phyloP scores from a whole-genome alignment of 2,888 invertebrate species.

The Drosophila multiciliata region DNA sequence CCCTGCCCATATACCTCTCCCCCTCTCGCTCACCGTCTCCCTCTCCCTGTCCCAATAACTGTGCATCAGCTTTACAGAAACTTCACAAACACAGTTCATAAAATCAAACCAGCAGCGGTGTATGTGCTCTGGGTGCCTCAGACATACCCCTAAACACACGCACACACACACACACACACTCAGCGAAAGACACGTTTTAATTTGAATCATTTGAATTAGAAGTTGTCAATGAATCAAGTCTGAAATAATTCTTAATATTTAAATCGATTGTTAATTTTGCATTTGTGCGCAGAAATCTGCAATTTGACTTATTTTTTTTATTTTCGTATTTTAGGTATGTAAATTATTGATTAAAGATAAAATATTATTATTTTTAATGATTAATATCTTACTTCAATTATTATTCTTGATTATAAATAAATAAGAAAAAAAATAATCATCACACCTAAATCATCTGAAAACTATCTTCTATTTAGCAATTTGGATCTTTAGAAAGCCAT shows the following conservation, averaged over 20 bases:
- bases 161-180: constrained; percentile 5
- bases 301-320: not conserved
- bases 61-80: constrained; percentile 52
- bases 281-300: not conserved
- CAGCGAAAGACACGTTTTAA: not conserved
- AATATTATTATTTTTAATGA: not conserved
- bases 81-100: constrained; percentile 73
- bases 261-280: not conserved
- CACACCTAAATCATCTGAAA: not conserved
- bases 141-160: constrained; percentile 38
- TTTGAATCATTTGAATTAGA: not conserved
- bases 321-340: not conserved
- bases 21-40: not conserved
- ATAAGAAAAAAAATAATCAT: not conserved
- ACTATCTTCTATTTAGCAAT: not conserved
- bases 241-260: not conserved
- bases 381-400: not conserved
- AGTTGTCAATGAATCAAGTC: not conserved
- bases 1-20: not conserved
- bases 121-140: constrained; percentile 36
- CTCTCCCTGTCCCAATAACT: constrained; percentile 40
- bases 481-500: not conserved
- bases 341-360: no score
- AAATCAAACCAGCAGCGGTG: constrained; percentile 64
- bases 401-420: not conserved